A percentile compares a stretch with the other conserved stretches of the same genome.
phyloP scores from a whole-genome alignment of 1,140 invertebrate species.

The Nomia melanderi region DNA sequence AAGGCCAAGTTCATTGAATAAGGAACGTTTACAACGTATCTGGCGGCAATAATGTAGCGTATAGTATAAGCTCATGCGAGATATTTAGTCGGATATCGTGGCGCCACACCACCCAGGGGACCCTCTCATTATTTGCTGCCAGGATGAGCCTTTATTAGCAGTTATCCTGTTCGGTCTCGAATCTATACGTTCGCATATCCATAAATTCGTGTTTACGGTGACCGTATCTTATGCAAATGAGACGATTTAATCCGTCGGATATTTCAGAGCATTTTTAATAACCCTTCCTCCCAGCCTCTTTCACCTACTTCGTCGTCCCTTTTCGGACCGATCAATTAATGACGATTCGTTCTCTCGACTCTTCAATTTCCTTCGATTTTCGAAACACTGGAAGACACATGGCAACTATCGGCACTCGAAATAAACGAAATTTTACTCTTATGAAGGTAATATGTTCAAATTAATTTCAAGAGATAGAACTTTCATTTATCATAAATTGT shows the following conservation, averaged over 20 bases:
- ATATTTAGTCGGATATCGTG: conserved; percentile 72
- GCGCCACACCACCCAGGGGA: conserved; percentile 75
- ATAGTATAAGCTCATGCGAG: conserved; percentile 67
- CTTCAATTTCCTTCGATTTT: conserved; percentile 39
- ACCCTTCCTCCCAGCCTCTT: conserved; percentile 31
- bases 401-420: background rate
- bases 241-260: conserved; percentile 78
- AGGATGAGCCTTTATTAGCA: conserved; percentile 78
- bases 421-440: background rate
- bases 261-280: conserved; percentile 79
- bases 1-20: conserved; percentile 57
- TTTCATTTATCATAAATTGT: too few species aligned
- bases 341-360: conserved; percentile 53
- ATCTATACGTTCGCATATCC: conserved; percentile 79
- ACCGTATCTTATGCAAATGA: conserved; percentile 81
- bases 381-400: background rate
- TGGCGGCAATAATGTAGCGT: conserved; percentile 70
- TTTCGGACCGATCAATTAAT: conserved; percentile 57
- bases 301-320: conserved; percentile 45
- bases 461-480: too few species aligned
- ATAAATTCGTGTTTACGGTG: conserved; percentile 79
- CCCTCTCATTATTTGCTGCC: conserved; percentile 74
- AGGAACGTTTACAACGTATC: conserved; percentile 73
- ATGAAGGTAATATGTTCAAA: too few species aligned
- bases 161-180: conserved; percentile 77